Base-by-base conservation (phyloP, 2,113 vertebrate species). In the Otolemur garnettii region DNA sequence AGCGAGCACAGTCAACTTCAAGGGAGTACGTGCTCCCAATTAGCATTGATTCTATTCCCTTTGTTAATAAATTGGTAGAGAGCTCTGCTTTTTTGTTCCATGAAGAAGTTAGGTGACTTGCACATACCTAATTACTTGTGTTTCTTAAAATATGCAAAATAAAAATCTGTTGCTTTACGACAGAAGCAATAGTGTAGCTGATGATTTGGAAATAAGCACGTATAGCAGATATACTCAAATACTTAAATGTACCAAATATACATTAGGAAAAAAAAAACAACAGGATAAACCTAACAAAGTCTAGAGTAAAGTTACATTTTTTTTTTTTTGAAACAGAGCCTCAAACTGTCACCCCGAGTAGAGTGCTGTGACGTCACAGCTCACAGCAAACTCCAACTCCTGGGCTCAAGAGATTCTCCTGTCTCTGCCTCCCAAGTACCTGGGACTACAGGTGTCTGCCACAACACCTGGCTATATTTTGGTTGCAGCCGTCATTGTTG, bases 161-260 rank as follows among this genome's bases (percentile, higher is more conserved):
- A 24, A 92, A 92, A 68, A 79, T 64, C 8, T 77, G 28, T 35
- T 87, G 91, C 17, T 66, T 96, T 86, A 66, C 1, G 89, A 81
- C 24, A 55, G 45, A 96, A 81, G 88, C 24, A 68, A 57, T 19
- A 62, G 53, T 50, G 85, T 69, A 50, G 10, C 88, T 95, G 69
- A 62, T 59, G 55, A 57, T 59, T 85, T 93, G 35, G 15, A 95
- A 71, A 77, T 69, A 83, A 89, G 4, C 13, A 26, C 53, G 3
- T 19, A 18, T 7, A 69, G 38, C 35, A 80, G 50, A 53, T 87
- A 33, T 5, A 33, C 15, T 78, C 26, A 87, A 82, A 84, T 64
- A 74, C 7, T 60, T 79, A 74, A 78, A 60, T 26, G 14, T 35
- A 75, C 28, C 75, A 81, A 74, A 62, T 53, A 24, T 12, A 53